Conservation (phyloP, 1,140 invertebrate species). For the Homalodisca vitripennis region DNA sequence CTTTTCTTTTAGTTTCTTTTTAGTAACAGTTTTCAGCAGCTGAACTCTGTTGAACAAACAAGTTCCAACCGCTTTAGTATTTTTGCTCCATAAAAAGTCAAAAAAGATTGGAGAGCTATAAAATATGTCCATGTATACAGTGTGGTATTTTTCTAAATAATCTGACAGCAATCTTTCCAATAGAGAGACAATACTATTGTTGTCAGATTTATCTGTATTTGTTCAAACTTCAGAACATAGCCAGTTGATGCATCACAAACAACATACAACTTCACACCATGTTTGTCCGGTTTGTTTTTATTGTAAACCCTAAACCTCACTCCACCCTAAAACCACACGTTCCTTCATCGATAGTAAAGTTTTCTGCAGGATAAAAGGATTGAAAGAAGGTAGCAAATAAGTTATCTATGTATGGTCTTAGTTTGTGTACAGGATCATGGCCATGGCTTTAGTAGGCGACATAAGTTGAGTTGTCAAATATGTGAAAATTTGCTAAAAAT, state of each 20-base stretch:
- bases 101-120: conserved; percentile 11
- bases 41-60: conserved; percentile 12
- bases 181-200: too few species aligned
- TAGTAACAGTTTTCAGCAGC: conserved; percentile 22
- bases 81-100: conserved; percentile 25
- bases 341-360: too few species aligned
- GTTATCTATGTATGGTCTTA: too few species aligned
- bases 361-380: background rate
- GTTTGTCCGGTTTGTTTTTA: background rate
- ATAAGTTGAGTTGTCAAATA: background rate
- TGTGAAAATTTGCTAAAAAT: background rate
- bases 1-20: too few species aligned
- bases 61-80: conserved; percentile 9
- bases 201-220: background rate
- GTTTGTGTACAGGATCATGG: too few species aligned
- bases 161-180: background rate
- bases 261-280: too few species aligned
- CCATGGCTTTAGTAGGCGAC: background rate
- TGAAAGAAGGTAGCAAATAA: background rate
- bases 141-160: background rate
- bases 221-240: background rate
- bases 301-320: too few species aligned
- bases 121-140: too few species aligned
- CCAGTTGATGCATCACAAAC: too few species aligned
- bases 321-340: too few species aligned